Base-by-base conservation (phyloP, 1,140 invertebrate genomes). In the Lasaia peninsularis region DNA sequence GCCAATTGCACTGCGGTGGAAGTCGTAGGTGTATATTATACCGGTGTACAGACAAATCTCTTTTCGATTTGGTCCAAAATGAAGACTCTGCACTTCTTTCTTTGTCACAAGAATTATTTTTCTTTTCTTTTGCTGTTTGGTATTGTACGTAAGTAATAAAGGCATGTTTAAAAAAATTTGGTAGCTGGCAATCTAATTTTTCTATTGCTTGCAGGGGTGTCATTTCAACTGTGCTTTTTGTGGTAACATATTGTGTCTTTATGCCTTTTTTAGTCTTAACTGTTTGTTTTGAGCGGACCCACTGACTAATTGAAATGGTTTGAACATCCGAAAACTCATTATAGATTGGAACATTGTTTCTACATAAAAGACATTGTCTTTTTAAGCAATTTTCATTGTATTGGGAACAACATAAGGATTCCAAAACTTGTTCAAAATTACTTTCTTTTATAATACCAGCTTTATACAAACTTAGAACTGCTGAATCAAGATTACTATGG, bases 401-500 rank as follows among this genome's bases (percentile, higher is more conserved):
- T 20, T 21, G 10, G 7, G 34, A 34, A 54, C 52, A 54, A 11
- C 52, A 54, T 12, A 40, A 34, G n/a, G 10, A 21, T 10, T 54
- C 10, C 9, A 54, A 12, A 21, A 54, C 3, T 18, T 16, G 14
- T n/a, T 10, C 20, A 11, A 8, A 16, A 24, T 35, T 37, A 11
- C 16, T 37, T 10, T 37, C 34, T 37, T 37, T 37, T 12, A 21
- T 54, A 6, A 37, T 54, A 20, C 24, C 24, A 28, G 24, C 2
- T 6, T 28, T 59, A 12, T 56, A 6, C 9, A 63, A 28, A 53
- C 14, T 16, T 33, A 35, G 18, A 56, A 63, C 50, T 21, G 58
- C 12, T 21, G 63, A 52, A 33, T 67, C 52, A n/a, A 63, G 52
- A 61, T 67, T 67, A 2, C 9, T 53, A 31, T 67, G 65, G 6